Base-by-base conservation (phyloP, 23 tunicate genomes). In the Botrylloides violaceus region DNA sequence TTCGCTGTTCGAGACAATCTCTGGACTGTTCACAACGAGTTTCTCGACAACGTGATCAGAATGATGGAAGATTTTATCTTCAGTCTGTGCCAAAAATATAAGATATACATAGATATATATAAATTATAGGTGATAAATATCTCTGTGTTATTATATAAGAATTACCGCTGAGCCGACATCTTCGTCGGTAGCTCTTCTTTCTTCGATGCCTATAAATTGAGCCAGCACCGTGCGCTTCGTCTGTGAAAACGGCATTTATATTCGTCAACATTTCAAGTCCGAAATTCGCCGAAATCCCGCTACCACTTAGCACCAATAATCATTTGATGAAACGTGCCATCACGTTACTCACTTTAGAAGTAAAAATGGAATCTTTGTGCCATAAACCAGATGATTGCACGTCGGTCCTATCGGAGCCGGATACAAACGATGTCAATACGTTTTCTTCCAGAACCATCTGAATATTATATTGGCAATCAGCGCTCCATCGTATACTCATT, bases 11-110 rank as follows among this genome's bases (percentile, higher is more conserved):
- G n/a, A n/a, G n/a, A n/a, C n/a, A n/a, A n/a, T n/a, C n/a, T n/a
- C n/a, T n/a, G n/a, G n/a, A n/a, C n/a, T n/a, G n/a, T n/a, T n/a
- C n/a, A n/a, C n/a, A n/a, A n/a, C n/a, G n/a, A n/a, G n/a, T n/a
- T n/a, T n/a, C n/a, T n/a, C n/a, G n/a, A n/a, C 53, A 43, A 43
- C 53, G 53, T 43, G 53, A 43, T 43, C 53, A 7, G 53, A 43
- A 7, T 43, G 53, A 15, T 43, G 53, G 53, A 43, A 43, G 9
- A 43, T 15, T 43, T 43, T 15, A 43, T 43, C 53, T 15, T 43
- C 53, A 15, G 15, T 15, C 53, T 43, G 9, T 15, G n/a, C n/a
- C n/a, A n/a, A n/a, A n/a, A n/a, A n/a, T n/a, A n/a, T n/a, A 43
- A 9, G 53, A 15, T 43, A 43, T 7, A 43, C 53, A 43, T 7